These are phyloP conservation scores for Plodia interpunctella DNA, from an alignment of 1,140 invertebrate genomes.

Conservation along the genomic window DNA sequence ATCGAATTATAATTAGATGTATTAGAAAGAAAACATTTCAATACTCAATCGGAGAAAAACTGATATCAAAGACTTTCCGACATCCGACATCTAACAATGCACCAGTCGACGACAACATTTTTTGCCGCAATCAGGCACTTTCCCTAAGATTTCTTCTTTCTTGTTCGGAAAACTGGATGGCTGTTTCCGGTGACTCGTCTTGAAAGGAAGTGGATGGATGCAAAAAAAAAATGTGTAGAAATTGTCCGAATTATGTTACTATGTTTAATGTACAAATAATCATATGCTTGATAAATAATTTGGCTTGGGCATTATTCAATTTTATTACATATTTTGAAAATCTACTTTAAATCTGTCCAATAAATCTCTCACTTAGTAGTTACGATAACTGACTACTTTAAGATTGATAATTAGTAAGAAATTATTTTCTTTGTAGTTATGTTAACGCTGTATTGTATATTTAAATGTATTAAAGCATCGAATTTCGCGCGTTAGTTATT, in stretches of 20 bases:
- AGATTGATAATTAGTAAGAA: no score
- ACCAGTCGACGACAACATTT: constrained; percentile 18
- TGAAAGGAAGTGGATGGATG: not conserved
- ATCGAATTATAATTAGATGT: not conserved
- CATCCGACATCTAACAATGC: constrained; percentile 9
- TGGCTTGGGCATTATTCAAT: no score
- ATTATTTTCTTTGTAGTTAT: no score
- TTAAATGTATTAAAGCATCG: no score
- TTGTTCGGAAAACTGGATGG: constrained; percentile 37
- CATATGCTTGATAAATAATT: no score
- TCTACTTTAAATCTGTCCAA: no score
- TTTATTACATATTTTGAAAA: no score
- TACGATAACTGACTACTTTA: no score
- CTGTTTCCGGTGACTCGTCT: constrained; percentile 4
- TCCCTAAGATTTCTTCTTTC: constrained; percentile 33
- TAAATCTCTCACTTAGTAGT: no score
- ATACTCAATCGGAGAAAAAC: not conserved
- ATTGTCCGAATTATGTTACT: not conserved
- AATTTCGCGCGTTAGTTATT: no score
- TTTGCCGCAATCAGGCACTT: constrained; percentile 22
- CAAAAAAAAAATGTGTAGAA: not conserved
- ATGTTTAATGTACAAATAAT: no score
- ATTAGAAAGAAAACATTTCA: not conserved
- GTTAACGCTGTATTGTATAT: no score
- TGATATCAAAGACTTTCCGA: constrained; percentile 9